Conservation (phyloP, 1,140 invertebrate species). For the Drosophila ficusphila region DNA sequence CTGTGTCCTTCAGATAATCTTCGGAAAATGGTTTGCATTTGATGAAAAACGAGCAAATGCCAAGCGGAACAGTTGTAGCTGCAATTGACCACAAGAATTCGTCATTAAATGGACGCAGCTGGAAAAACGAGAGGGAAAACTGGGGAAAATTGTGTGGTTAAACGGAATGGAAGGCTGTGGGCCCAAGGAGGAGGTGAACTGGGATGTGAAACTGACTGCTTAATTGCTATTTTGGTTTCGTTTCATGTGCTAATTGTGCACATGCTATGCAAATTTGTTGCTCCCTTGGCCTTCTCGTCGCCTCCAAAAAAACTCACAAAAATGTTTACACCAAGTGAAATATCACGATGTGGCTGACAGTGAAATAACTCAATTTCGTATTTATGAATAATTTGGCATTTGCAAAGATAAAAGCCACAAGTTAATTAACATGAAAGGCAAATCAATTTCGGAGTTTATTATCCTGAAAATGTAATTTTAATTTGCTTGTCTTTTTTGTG, state of each 20-base stretch:
- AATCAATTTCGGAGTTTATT: too few relatives aligned
- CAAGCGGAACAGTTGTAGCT: constrained; percentile 19
- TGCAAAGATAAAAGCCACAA: not conserved
- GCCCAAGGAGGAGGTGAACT: too few relatives aligned
- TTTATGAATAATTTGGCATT: constrained; percentile 17
- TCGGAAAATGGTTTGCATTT: constrained; percentile 6
- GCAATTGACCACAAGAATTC: constrained; percentile 37
- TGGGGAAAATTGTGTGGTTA: not conserved
- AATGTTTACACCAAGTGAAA: constrained; percentile 6
- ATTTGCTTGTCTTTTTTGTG: too few relatives aligned
- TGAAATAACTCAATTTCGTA: constrained; percentile 15
- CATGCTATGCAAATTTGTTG: constrained; percentile 39
- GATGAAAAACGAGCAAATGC: constrained; percentile 8
- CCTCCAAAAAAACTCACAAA: constrained; percentile 1
- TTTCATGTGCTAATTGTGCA: constrained; percentile 45
- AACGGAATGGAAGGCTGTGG: not conserved
- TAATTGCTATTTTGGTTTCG: constrained; percentile 39
- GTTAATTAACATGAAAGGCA: not conserved
- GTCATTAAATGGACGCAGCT: constrained; percentile 26
- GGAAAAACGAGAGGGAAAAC: constrained; percentile 10
- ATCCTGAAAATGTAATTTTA: not conserved
- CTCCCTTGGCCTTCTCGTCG: constrained; percentile 14
- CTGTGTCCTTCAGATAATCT: not conserved
- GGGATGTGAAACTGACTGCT: constrained; percentile 15
- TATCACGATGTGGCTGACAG: constrained; percentile 2